Evolutionary conservation across 2,888 invertebrate species (phyloP).

Genomic region (Dicyrtoma fusca): DNA sequence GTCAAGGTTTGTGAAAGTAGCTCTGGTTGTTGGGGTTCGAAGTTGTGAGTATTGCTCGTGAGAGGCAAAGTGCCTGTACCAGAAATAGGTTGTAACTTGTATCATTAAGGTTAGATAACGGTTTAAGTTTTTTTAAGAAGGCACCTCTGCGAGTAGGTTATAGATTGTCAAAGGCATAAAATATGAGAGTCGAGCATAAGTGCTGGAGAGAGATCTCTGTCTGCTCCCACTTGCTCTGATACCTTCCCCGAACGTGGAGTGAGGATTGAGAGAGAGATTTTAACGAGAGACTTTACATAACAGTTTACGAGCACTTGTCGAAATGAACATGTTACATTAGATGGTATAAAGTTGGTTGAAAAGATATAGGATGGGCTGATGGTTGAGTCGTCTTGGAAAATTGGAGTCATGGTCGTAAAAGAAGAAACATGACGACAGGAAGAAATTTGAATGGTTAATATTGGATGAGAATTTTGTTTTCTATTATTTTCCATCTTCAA

Average conservation of each 20-base stretch:
- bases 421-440: conserved; percentile 35
- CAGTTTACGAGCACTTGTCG: conserved; percentile 32
- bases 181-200: conserved; percentile 26
- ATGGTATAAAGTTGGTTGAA: background rate
- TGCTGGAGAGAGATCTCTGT: background rate
- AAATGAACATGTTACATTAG: conserved; percentile 19
- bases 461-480: conserved; percentile 29
- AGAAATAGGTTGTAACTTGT: no score
- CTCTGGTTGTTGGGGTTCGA: no score
- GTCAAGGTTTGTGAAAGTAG: no score
- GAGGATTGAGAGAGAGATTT: conserved; percentile 10
- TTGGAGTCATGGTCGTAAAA: conserved; percentile 32
- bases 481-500: conserved; percentile 9
- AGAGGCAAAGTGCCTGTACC: no score
- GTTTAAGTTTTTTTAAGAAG: background rate
- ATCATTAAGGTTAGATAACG: background rate
- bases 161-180: conserved; percentile 29
- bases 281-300: conserved; percentile 23
- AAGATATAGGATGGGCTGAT: background rate
- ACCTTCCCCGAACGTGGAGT: background rate
- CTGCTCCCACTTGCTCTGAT: background rate
- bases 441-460: conserved; percentile 34
- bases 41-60: no score
- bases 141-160: background rate
- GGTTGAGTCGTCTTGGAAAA: conserved; percentile 4